phyloP scores from a whole-genome alignment of 1,140 invertebrate genomes.

The Aphaenogaster rudis region DNA sequence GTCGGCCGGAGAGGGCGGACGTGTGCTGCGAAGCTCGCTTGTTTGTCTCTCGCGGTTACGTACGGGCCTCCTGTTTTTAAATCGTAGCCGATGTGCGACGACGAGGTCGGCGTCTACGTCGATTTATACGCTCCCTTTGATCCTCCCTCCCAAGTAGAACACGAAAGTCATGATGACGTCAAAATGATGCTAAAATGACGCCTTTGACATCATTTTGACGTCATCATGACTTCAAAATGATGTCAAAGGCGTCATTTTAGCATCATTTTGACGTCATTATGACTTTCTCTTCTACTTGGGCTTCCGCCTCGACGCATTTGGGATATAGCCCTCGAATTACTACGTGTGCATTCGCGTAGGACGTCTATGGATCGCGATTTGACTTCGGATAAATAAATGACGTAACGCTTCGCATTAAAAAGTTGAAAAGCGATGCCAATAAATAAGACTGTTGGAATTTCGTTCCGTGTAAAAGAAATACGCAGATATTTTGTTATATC shows the following conservation, averaged over 20 bases:
- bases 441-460: background rate
- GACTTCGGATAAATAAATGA: background rate
- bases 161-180: too few species aligned
- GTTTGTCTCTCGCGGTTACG: conserved; percentile 52
- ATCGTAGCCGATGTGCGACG: conserved; percentile 28
- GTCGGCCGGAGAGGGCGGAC: conserved; percentile 31
- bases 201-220: too few species aligned
- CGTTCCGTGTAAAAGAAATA: background rate
- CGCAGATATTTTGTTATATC: background rate
- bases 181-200: too few species aligned
- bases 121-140: background rate
- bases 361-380: background rate
- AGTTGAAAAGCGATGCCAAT: background rate
- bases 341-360: background rate
- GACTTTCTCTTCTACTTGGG: too few species aligned
- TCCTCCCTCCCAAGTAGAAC: background rate
- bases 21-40: conserved; percentile 52
- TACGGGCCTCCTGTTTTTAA: conserved; percentile 39
- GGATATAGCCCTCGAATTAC: background rate
- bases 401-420: background rate
- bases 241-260: too few species aligned
- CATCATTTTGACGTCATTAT: too few species aligned
- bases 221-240: too few species aligned
- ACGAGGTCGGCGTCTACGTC: background rate
- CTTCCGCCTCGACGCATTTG: background rate